Conservation (phyloP, 2,888 invertebrate species). For the Fabriciana adippe region DNA sequence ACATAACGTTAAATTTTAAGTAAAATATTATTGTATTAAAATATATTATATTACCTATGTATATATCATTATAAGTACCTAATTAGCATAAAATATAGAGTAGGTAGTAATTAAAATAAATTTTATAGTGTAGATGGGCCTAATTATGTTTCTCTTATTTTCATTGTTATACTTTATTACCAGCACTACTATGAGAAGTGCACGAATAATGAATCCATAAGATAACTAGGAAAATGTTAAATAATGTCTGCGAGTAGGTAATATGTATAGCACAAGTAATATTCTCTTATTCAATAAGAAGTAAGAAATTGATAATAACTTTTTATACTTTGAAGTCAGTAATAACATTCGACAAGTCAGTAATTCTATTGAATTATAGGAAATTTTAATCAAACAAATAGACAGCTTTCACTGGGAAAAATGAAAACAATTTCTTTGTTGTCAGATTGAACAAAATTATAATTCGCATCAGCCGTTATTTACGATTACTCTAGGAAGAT, state of each 20-base stretch:
- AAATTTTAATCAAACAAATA: slow-evolving; percentile 7
- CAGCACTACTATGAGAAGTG: not conserved
- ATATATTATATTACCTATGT: too few relatives aligned
- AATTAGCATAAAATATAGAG: too few relatives aligned
- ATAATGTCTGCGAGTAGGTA: not conserved
- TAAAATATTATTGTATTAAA: too few relatives aligned
- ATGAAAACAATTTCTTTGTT: slow-evolving; percentile 15
- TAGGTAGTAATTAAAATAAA: too few relatives aligned
- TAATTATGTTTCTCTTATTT: too few relatives aligned
- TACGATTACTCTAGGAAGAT: not conserved
- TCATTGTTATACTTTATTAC: not conserved
- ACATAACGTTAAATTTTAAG: too few relatives aligned
- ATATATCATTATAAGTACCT: too few relatives aligned
- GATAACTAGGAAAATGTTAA: slow-evolving; percentile 7
- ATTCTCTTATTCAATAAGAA: not conserved
- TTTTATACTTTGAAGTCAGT: slow-evolving; percentile 46
- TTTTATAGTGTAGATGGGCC: too few relatives aligned
- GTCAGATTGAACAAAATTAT: slow-evolving; percentile 7
- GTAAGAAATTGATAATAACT: slow-evolving; percentile 36
- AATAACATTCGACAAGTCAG: slow-evolving; percentile 47
- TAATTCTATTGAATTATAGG: slow-evolving; percentile 26
- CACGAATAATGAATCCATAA: not conserved
- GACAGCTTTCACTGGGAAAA: slow-evolving; percentile 10
- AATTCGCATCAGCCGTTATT: slow-evolving; percentile 1
- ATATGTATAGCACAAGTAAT: slow-evolving; percentile 1